Evolutionary conservation across 2,888 invertebrate genomes (phyloP), one percentile per base, ranked within the genome.

Genomic region (Calliscelio sp.): DNA sequence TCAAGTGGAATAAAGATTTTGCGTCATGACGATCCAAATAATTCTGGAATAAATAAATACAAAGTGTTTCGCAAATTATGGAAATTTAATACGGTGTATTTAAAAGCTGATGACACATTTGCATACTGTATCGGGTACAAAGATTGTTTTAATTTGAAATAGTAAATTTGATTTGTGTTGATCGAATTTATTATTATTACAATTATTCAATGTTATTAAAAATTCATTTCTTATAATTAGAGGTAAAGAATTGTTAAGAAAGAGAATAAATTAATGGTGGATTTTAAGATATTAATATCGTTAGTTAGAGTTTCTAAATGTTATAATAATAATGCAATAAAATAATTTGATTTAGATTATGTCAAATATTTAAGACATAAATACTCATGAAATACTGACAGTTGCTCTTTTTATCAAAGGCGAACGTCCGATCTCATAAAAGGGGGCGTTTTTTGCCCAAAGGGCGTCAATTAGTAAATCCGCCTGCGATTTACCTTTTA

Each of bases 401-500:
- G 51, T 73, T 63, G 73, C 73, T 28, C 74, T 68, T 81, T 74
- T 81, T 74, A 81, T 41, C 66, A 61, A 20, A 74, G 32, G 57
- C 49, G 20, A 68, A 61, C 24, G 74, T 51, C 61, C 25, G 35
- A 70, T 71, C 71, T 74, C 44, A 61, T 79, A 81, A 74, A 77
- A 68, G 44, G 57, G 80, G 65, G 57, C 55, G 25, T 55, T 75
- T 68, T 82, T 75, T 74, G 77, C 82, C 77, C 71, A 65, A 20
- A 77, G 82, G 82, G 65, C 66, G 65, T 77, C 82, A 82, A 73
- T 77, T 82, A 82, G 77, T 71, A 59, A 82, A 82, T 82, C 71
- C 65, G 71, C 51, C 66, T 71, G 77, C 57, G 68, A 55, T 71
- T 77, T 51, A 71, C 61, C 63, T 51, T 70, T 70, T 65, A 66